Evolutionary conservation across 2,797 vertebrate genomes (phyloP).

Genomic region (Pseudomugil gertrudae): DNA sequence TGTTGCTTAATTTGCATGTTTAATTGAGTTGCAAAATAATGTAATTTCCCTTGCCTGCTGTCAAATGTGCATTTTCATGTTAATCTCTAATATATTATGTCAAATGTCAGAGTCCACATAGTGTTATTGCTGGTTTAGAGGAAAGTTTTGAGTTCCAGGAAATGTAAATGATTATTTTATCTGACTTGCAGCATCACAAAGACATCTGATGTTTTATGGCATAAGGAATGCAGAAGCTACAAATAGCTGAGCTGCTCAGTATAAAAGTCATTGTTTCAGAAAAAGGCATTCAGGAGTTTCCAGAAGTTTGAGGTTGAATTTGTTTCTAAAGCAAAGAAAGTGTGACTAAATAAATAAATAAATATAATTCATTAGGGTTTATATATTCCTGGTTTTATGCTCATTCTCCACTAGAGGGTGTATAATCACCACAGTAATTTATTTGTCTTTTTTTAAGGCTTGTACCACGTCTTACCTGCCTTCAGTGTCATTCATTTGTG

Average conservation of each 20-base stretch:
- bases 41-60: slow-evolving; percentile 28
- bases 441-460: slow-evolving; percentile 15
- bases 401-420: slow-evolving; percentile 77
- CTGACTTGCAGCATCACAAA: slow-evolving; percentile 20
- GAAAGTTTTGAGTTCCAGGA: slow-evolving; percentile 6
- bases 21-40: no score
- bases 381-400: slow-evolving; percentile 52
- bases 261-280: slow-evolving; percentile 38
- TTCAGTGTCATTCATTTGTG: slow-evolving; percentile 11
- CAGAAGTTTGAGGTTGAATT: slow-evolving; percentile 29
- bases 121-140: slow-evolving; percentile 21
- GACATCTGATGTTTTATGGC: slow-evolving; percentile 26
- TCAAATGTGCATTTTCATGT: background rate
- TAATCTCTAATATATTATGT: background rate
- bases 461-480: background rate
- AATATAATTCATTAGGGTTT: no score
- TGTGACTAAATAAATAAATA: slow-evolving; percentile 3
- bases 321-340: slow-evolving; percentile 23
- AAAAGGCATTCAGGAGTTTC: slow-evolving; percentile 22
- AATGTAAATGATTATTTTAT: slow-evolving; percentile 64
- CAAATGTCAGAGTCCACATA: slow-evolving; percentile 27
- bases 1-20: no score
- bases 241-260: slow-evolving; percentile 40
- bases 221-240: slow-evolving; percentile 14
- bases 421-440: slow-evolving; percentile 71